Base-by-base conservation (phyloP, 2,888 invertebrate genomes). In the Neuroscelio doddi region DNA sequence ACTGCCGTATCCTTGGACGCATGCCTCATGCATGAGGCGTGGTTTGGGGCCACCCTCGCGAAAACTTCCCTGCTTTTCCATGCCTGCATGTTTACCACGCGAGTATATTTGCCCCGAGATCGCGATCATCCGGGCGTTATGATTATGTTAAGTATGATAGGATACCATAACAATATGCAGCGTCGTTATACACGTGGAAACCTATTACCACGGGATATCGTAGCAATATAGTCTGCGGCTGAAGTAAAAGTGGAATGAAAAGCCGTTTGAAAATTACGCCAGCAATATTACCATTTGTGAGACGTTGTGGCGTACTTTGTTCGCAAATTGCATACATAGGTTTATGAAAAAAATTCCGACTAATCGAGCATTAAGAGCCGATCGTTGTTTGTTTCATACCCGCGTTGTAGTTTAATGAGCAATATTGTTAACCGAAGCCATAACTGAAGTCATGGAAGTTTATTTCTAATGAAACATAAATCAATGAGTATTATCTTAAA, bases 21-120 rank as follows among this genome's bases (percentile, higher is more conserved):
- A 77, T 77, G 76, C 73, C 73, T 76, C 73, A 78, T 74, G 75
- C 74, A 77, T 77, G 80, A 79, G 80, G 80, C 80, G 80, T 80
- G 80, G 80, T 80, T 79, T 78, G 70, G 69, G 70, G 71, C 73
- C 72, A 42, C 65, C 62, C 59, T 47, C 64, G 56, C 63, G 10
- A 30, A 41, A 12, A 24, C 52, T 41, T 64, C 47, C 49, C 36
- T 36, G 30, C 36, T 42, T 14, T 10, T 55, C 27, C 14, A 15
- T 34, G 3, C 32, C 14, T 32, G 15, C 9, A 16, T 42, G 24
- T 64, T 65, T 57, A 49, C 51, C 56, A 44, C 62, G 56, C 27
- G 41, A 47, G 52, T 29, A 26, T 47, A 51, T 47, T 58, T 51
- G 29, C 47, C 61, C 53, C 46, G 44, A 50, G 66, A 67, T 67